Conservation (phyloP, 2,888 invertebrate genomes). For the Mythimna loreyi region DNA sequence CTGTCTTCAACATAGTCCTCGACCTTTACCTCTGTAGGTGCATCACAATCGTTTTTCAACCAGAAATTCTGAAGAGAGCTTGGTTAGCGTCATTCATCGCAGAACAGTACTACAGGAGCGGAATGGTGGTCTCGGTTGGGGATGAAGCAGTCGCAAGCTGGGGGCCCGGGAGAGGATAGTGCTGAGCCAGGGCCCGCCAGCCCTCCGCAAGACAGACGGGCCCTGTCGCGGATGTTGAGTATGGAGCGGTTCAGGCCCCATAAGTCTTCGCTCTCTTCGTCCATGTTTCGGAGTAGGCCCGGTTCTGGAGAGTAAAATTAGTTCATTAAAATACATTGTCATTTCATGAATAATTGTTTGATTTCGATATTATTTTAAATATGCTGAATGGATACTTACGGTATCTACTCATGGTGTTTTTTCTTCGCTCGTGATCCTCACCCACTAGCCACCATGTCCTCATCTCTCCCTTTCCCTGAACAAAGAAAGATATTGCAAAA, state of each 20-base stretch:
- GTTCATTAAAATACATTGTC: neutral
- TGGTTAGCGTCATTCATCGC: constrained; percentile 88
- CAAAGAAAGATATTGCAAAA: neutral
- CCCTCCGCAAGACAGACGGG: constrained; percentile 84
- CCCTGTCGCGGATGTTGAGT: constrained; percentile 81
- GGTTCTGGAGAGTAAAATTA: constrained; percentile 67
- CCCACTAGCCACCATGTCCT: constrained; percentile 93
- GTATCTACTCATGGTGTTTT: constrained; percentile 75
- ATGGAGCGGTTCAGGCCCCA: constrained; percentile 79
- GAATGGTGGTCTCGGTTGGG: constrained; percentile 89
- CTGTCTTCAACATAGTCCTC: constrained; percentile 44
- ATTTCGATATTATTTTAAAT: neutral
- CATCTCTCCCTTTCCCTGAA: constrained; percentile 94
- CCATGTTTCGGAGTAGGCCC: constrained; percentile 70
- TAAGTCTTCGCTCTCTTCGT: constrained; percentile 72
- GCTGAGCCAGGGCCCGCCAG: constrained; percentile 84
- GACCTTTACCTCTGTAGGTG: constrained; percentile 30
- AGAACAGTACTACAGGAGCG: constrained; percentile 92
- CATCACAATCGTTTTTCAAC: constrained; percentile 61
- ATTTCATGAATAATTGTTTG: neutral
- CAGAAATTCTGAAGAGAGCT: constrained; percentile 62
- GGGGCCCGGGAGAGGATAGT: constrained; percentile 84
- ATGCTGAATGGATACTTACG: constrained; percentile 78
- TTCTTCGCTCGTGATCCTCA: constrained; percentile 89
- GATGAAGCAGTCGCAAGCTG: constrained; percentile 86